Percentiles rank a stretch among this genome's conserved stretches.
Evolutionary conservation across 2,888 invertebrate species (phyloP).

Genomic region (Drosophila peninsularis): DNA sequence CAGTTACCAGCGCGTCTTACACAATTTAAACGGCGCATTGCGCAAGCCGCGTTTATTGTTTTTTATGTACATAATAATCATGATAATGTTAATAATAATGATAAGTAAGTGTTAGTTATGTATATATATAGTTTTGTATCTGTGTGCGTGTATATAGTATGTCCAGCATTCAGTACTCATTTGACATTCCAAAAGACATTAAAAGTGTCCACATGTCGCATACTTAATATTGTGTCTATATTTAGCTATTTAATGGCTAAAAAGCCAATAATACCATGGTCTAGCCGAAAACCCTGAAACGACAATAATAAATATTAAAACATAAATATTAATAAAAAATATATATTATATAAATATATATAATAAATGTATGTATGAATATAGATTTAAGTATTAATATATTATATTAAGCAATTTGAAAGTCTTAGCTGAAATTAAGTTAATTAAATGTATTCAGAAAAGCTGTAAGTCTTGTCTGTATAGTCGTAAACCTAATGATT

Average conservation of each 20-base stretch:
- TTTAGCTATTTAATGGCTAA: conserved; percentile 18
- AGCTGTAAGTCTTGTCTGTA: too few relatives aligned
- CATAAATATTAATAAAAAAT: neutral
- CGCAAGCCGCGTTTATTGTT: conserved; percentile 37
- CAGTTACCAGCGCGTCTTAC: conserved; percentile 42
- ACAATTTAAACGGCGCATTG: conserved; percentile 38
- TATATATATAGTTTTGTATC: conserved; percentile 10
- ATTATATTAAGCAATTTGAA: conserved; percentile 10
- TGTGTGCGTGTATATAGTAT: neutral
- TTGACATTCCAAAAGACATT: conserved; percentile 45
- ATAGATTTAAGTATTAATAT: conserved; percentile 8
- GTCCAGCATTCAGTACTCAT: conserved; percentile 25
- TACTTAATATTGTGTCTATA: conserved; percentile 67
- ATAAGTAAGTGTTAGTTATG: conserved; percentile 19
- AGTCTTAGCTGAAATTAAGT: conserved; percentile 12
- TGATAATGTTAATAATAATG: conserved; percentile 3
- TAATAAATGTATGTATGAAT: conserved; percentile 15
- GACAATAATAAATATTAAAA: neutral
- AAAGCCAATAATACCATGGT: conserved; percentile 2
- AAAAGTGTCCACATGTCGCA: conserved; percentile 62
- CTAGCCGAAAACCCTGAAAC: neutral
- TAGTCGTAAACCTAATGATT: too few relatives aligned
- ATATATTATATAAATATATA: neutral
- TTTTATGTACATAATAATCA: conserved; percentile 19
- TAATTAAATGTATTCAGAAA: neutral